Percentiles rank a stretch among this genome's conserved stretches.
Conservation (phyloP, 2,888 invertebrate species). For the Xanthostigma xanthostigma region DNA sequence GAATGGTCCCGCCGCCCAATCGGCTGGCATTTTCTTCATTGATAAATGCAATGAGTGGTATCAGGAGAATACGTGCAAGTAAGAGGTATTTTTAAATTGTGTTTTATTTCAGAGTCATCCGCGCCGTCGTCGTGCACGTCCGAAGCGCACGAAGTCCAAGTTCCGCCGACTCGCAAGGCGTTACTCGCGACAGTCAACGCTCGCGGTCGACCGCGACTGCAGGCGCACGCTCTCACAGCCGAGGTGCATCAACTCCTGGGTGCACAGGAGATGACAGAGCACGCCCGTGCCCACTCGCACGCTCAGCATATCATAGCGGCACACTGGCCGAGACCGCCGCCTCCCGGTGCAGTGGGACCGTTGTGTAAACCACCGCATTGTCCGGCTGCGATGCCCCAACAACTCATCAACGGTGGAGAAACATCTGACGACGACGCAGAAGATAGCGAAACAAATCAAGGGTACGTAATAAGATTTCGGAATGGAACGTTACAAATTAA, state of each 20-base stretch:
- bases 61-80: too few species aligned
- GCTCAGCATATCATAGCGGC: slow-evolving; percentile 13
- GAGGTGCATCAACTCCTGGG: slow-evolving; percentile 29
- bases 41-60: too few species aligned
- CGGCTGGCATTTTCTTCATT: too few species aligned
- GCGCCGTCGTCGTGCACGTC: too few species aligned
- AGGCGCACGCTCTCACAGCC: slow-evolving; percentile 24
- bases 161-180: slow-evolving; percentile 29
- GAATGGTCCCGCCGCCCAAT: too few species aligned
- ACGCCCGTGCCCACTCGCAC: slow-evolving; percentile 10
- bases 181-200: slow-evolving; percentile 27
- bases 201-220: slow-evolving; percentile 16
- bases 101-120: too few species aligned
- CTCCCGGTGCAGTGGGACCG: slow-evolving; percentile 8
- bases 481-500: too few species aligned
- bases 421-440: slow-evolving; percentile 43
- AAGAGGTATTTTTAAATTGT: too few species aligned
- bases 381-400: slow-evolving; percentile 15
- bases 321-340: slow-evolving; percentile 19
- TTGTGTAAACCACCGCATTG: slow-evolving; percentile 16
- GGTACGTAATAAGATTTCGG: slow-evolving; percentile 16
- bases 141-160: background rate
- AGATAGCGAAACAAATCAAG: slow-evolving; percentile 32
- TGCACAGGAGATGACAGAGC: slow-evolving; percentile 20
- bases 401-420: slow-evolving; percentile 24